Percentiles rank a stretch among this genome's conserved stretches.
phyloP scores from a whole-genome alignment of 1,140 invertebrate genomes.

The Lerema accius region DNA sequence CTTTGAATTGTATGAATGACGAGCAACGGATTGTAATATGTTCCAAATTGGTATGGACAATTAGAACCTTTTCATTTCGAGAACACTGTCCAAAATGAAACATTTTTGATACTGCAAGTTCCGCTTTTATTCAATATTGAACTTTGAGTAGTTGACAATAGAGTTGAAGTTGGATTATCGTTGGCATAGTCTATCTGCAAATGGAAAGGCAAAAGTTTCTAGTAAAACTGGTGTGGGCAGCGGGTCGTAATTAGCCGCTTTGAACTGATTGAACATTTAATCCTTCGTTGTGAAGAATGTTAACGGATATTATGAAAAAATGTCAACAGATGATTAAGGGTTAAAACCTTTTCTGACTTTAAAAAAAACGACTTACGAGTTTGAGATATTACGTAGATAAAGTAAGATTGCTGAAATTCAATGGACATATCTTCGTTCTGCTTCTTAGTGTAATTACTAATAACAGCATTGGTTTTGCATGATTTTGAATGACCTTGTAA shows the following conservation, averaged over 20 bases:
- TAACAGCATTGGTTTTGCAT: no score
- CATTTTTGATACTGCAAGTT: constrained; percentile 21
- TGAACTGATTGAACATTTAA: constrained; percentile 40
- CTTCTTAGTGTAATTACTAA: no score
- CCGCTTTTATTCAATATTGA: background rate
- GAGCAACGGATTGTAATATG: constrained; percentile 6
- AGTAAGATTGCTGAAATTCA: no score
- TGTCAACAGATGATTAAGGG: background rate
- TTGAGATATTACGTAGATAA: no score
- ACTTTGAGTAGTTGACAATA: background rate
- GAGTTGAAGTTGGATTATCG: constrained; percentile 5
- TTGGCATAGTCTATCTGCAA: constrained; percentile 23
- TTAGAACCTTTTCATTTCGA: constrained; percentile 29
- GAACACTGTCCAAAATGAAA: constrained; percentile 24
- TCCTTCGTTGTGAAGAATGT: constrained; percentile 39
- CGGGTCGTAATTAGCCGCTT: constrained; percentile 42
- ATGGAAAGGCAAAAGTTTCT: constrained; percentile 43
- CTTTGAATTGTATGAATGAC: background rate
- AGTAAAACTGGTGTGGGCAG: constrained; percentile 38
- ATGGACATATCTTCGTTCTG: no score
- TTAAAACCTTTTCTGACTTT: no score
- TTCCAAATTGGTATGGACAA: constrained; percentile 26
- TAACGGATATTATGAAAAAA: constrained; percentile 6
- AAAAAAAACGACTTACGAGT: no score
- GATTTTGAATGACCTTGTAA: no score